Percentiles rank a stretch among this genome's conserved stretches.
Evolutionary conservation across 1,140 invertebrate genomes (phyloP).

Genomic region (Matsumurasca onukii): DNA sequence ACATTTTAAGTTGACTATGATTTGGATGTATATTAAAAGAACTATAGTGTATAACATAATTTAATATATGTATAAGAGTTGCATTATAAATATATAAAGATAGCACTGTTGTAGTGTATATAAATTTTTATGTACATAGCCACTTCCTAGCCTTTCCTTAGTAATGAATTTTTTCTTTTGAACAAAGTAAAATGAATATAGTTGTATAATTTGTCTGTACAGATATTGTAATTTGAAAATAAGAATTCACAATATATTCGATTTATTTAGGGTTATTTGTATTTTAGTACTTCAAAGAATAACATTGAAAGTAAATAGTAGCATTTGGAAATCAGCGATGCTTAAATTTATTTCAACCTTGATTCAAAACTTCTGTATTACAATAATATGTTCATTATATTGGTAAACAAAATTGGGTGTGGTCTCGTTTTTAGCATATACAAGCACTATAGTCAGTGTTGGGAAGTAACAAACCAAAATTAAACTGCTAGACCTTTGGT

Average conservation of each 20-base stretch:
- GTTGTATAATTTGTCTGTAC: conserved; percentile 30
- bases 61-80: conserved; percentile 24
- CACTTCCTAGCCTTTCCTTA: conserved; percentile 24
- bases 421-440: no score
- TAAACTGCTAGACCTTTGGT: no score
- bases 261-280: conserved; percentile 32
- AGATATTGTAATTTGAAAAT: conserved; percentile 29
- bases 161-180: conserved; percentile 27
- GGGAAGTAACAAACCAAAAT: no score
- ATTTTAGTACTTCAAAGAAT: conserved; percentile 30
- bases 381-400: no score
- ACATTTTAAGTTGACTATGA: conserved; percentile 15
- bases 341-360: no score
- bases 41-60: neutral
- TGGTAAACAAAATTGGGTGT: no score
- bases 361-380: no score
- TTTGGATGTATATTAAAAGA: conserved; percentile 25
- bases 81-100: conserved; percentile 27
- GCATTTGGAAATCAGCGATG: conserved; percentile 28
- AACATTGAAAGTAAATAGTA: conserved; percentile 32
- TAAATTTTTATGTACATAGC: conserved; percentile 26
- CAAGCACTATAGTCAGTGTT: no score
- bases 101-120: conserved; percentile 26
- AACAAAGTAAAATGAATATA: conserved; percentile 29
- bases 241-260: conserved; percentile 32